phyloP scores from a whole-genome alignment of 2,113 vertebrate genomes.

The Oplegnathus fasciatus region DNA sequence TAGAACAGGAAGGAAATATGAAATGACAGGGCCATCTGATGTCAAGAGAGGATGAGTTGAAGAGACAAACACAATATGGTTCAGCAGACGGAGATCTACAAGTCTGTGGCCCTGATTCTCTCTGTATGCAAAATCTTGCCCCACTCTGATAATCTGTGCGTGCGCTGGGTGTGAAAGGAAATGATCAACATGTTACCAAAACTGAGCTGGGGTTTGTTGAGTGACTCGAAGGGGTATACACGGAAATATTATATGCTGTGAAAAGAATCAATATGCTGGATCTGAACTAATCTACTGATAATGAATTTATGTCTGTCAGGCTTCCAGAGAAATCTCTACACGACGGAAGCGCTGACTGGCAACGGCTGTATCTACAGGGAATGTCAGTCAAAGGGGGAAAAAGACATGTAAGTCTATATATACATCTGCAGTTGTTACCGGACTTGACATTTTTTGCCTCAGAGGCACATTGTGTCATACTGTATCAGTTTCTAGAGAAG shows the following conservation, averaged over 20 bases:
- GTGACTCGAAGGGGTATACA: not conserved
- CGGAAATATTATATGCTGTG: conserved; percentile 8
- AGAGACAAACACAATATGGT: conserved; percentile 62
- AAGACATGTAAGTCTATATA: conserved; percentile 38
- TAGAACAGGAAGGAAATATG: conserved; percentile 54
- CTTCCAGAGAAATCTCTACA: conserved; percentile 3
- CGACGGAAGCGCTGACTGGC: conserved; percentile 23
- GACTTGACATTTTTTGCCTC: conserved; percentile 44
- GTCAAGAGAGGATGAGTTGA: conserved; percentile 33
- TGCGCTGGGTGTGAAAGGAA: conserved; percentile 19
- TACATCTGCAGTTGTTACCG: conserved; percentile 30
- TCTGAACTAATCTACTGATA: conserved; percentile 37
- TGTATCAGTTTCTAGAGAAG: conserved; percentile 28
- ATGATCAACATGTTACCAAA: conserved; percentile 21
- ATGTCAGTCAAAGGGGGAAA: conserved; percentile 54
- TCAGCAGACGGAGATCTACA: conserved; percentile 39
- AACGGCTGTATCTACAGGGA: conserved; percentile 39
- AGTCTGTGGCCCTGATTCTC: not conserved
- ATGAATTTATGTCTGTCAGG: conserved; percentile 43
- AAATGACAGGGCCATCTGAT: conserved; percentile 73
- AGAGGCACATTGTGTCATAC: conserved; percentile 39
- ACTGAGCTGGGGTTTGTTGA: conserved; percentile 15
- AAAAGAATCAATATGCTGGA: conserved; percentile 42
- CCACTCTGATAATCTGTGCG: not conserved
- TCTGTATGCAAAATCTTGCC: conserved; percentile 19